Evolutionary conservation across 1,140 invertebrate species (phyloP).

Genomic region (Trachymyrmex septentrionalis): DNA sequence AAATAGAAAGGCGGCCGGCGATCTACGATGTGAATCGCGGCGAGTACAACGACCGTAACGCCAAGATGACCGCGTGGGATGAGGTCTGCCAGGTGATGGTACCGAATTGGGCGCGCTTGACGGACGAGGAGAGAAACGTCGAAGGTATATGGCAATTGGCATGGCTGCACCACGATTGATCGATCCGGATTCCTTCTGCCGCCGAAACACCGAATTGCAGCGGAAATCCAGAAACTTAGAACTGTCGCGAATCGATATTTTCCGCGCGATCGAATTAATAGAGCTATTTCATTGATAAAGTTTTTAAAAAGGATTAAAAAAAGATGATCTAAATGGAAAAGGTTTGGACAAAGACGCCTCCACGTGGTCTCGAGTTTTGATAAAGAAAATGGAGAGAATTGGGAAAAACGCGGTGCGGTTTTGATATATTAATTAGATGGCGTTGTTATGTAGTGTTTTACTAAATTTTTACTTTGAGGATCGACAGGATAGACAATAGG

Average conservation of each 20-base stretch:
- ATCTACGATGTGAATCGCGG: constrained; percentile 82
- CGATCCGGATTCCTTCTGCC: constrained; percentile 71
- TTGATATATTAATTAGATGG: neutral
- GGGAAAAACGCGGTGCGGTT: neutral
- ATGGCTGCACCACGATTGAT: constrained; percentile 65
- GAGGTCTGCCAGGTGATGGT: constrained; percentile 83
- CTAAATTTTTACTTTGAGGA: neutral
- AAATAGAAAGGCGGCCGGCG: constrained; percentile 82
- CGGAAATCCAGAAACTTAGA: constrained; percentile 27
- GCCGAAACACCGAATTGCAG: constrained; percentile 17
- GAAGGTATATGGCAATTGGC: constrained; percentile 78
- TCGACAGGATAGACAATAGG: no score
- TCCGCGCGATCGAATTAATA: neutral
- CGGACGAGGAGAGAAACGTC: constrained; percentile 79
- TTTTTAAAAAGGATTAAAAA: neutral
- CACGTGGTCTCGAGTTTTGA: neutral
- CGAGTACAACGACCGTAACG: constrained; percentile 82
- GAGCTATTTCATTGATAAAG: no score
- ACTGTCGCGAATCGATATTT: constrained; percentile 34
- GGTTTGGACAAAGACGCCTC: neutral
- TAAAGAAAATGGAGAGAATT: no score
- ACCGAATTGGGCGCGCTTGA: constrained; percentile 81
- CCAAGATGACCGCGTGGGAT: constrained; percentile 83
- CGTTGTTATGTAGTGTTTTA: neutral
- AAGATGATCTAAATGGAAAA: neutral